Percentiles rank a stretch among this genome's conserved stretches.
Evolutionary conservation across 2,113 vertebrate species (phyloP).

Genomic region (Rhombomys opimus): DNA sequence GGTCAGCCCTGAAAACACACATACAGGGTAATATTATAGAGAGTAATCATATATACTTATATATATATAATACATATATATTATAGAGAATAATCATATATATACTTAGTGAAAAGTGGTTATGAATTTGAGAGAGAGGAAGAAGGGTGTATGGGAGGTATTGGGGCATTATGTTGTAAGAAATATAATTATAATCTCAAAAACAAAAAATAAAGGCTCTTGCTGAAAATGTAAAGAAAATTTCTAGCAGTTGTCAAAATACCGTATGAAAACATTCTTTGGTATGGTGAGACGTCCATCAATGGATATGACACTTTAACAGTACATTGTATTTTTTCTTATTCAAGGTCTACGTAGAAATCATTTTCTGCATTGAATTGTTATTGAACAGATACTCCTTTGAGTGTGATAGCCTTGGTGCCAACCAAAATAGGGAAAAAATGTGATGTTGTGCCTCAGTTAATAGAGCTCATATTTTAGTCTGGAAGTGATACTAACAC

Average conservation of each 20-base stretch:
- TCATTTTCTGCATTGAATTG: background rate
- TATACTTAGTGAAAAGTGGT: background rate
- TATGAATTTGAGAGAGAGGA: background rate
- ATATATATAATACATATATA: too few relatives aligned
- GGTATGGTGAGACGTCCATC: background rate
- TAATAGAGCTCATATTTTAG: background rate
- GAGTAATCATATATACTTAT: background rate
- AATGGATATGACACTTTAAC: background rate
- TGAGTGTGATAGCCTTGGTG: background rate
- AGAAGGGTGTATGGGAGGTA: background rate
- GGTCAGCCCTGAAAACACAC: background rate
- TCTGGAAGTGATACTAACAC: background rate
- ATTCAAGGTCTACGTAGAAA: conserved; percentile 1
- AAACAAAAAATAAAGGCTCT: background rate
- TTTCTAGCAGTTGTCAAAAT: background rate
- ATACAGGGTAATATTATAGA: background rate
- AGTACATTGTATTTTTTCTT: background rate
- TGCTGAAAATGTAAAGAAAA: background rate
- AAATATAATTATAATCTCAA: background rate
- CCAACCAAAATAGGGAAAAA: background rate
- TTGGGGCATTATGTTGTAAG: background rate
- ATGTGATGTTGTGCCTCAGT: background rate
- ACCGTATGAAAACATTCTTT: background rate
- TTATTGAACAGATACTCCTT: background rate
- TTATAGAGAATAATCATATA: background rate